These are phyloP conservation scores for Balaeniceps rex DNA, from an alignment of 2,113 vertebrate species.

Conservation along the genomic window DNA sequence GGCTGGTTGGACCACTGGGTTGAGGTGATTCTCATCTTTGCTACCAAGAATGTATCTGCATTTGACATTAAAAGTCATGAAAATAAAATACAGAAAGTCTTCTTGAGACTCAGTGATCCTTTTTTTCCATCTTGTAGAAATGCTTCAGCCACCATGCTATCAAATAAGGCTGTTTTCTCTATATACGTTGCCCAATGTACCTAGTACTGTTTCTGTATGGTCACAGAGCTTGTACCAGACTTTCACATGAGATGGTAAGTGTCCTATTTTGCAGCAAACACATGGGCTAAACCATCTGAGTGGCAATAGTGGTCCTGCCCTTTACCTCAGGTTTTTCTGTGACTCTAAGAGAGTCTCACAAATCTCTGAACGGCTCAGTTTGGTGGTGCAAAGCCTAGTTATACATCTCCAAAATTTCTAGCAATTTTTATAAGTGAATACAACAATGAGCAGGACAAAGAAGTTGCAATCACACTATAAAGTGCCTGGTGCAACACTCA, in stretches of 20 bases:
- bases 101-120: not conserved
- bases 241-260: not conserved
- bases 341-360: not conserved
- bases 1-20: not conserved
- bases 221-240: not conserved
- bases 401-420: not conserved
- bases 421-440: not conserved
- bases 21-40: not conserved
- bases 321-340: not conserved
- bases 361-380: rapidly evolving
- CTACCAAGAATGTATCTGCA: not conserved
- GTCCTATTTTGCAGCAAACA: not conserved
- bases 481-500: not conserved
- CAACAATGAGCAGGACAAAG: not conserved
- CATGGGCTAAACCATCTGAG: not conserved
- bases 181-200: not conserved
- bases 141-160: not conserved
- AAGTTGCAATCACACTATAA: not conserved
- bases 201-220: not conserved
- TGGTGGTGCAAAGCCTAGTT: not conserved
- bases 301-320: not conserved
- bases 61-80: not conserved
- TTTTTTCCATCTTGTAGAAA: not conserved
- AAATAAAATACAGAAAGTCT: not conserved
- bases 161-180: not conserved